Percentiles rank a stretch among this genome's conserved stretches.
phyloP scores from a whole-genome alignment of 2,113 vertebrate genomes.

The Crotalus viridis region DNA sequence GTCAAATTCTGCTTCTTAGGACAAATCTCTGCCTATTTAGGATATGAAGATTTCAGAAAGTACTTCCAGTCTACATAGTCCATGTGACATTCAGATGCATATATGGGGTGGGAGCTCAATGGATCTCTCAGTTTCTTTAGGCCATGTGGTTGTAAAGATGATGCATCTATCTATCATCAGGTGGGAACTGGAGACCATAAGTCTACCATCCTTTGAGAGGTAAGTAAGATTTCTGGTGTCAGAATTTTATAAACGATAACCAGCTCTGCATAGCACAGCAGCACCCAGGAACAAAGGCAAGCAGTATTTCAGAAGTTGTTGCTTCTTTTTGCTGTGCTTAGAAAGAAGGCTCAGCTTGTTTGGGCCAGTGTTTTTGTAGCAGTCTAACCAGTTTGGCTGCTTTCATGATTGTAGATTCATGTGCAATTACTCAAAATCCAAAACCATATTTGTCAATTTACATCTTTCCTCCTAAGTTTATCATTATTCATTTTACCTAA shows the following conservation, averaged over 20 bases:
- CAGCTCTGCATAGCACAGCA: slow-evolving; percentile 17
- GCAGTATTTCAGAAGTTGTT: slow-evolving; percentile 55
- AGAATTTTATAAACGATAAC: slow-evolving; percentile 46
- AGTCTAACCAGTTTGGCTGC: slow-evolving; percentile 46
- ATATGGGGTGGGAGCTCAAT: neutral
- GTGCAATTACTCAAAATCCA: slow-evolving; percentile 50
- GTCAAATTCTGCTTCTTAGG: neutral
- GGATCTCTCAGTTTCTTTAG: neutral
- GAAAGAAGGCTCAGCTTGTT: slow-evolving; percentile 64
- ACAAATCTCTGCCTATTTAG: neutral
- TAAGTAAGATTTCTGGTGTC: slow-evolving; percentile 53
- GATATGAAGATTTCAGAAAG: neutral
- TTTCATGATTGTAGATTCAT: slow-evolving; percentile 49
- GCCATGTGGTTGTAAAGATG: slow-evolving; percentile 9
- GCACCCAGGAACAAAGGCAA: slow-evolving; percentile 54
- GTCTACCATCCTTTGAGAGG: slow-evolving; percentile 57
- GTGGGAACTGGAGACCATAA: slow-evolving; percentile 24
- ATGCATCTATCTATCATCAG: slow-evolving; percentile 48
- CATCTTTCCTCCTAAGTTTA: slow-evolving; percentile 53
- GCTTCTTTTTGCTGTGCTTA: slow-evolving; percentile 52
- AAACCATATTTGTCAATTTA: slow-evolving; percentile 54
- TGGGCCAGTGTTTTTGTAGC: slow-evolving; percentile 54
- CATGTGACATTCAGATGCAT: neutral
- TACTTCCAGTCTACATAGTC: neutral
- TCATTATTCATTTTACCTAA: slow-evolving; percentile 41